These are phyloP conservation scores for Reticulitermes lucifugus DNA, from an alignment of 2,888 invertebrate species.

Conservation along the genomic window DNA sequence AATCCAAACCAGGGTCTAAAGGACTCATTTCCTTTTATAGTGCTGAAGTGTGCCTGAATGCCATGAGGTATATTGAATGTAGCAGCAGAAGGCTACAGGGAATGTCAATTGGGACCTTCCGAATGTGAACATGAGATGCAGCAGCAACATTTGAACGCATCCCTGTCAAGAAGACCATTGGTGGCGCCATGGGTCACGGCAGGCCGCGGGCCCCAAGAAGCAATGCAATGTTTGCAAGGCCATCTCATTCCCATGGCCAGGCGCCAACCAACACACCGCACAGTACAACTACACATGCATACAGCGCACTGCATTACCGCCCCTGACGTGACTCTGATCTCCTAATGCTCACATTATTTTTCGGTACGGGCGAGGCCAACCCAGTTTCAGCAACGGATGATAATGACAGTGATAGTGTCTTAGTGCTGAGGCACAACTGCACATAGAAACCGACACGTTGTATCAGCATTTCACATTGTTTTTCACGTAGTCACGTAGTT, in stretches of 20 bases:
- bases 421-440: neutral
- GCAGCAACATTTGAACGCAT: conserved; percentile 7
- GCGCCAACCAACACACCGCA: conserved; percentile 27
- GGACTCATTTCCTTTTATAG: too few relatives aligned
- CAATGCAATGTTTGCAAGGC: conserved; percentile 30
- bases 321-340: neutral
- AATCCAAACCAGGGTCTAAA: too few relatives aligned
- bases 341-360: neutral
- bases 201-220: conserved; percentile 22
- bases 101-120: too few relatives aligned
- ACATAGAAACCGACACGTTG: too few relatives aligned
- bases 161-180: neutral
- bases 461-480: too few relatives aligned
- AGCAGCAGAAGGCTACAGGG: too few relatives aligned
- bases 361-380: neutral
- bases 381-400: neutral
- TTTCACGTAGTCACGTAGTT: too few relatives aligned
- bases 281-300: conserved; percentile 19
- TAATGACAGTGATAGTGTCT: neutral
- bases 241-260: conserved; percentile 34
- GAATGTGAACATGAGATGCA: too few relatives aligned
- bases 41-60: neutral
- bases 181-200: conserved; percentile 31
- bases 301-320: conserved; percentile 22
- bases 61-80: neutral